Evolutionary conservation across 2,797 vertebrate species (phyloP), one percentile per base, ranked within the genome.

Genomic region (Phoxinus dragarum): DNA sequence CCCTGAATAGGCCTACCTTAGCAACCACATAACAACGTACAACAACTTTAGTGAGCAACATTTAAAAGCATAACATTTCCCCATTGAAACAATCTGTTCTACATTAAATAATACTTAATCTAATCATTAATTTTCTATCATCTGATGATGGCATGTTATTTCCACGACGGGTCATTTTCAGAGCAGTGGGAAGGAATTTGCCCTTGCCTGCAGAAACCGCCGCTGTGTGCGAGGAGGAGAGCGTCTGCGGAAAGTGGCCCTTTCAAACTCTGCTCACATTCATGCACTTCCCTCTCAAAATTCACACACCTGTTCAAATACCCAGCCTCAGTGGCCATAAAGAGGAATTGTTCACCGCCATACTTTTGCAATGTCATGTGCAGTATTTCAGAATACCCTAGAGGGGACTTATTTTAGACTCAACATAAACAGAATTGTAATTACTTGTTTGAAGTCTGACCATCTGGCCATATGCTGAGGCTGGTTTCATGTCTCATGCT

Each of bases 151-250:
- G 81, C 80, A 59, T 69, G 59, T 87, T 54, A 83, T 86, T 87
- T 93, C 89, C 84, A 88, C 88, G 84, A 92, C 89, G 90, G 82
- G 90, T 93, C 93, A 92, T 94, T 94, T 95, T 94, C 78, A 91
- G 76, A 89, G 91, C 89, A 17, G 66, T 27, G n/a, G 40, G 40
- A 87, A 92, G 90, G 91, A 92, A 93, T 93, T 86, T 93, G 89
- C 82, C 89, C 88, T 91, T 88, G 68, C 91, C 92, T 92, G 88
- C 90, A 81, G 88, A 93, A 93, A 86, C 90, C 89, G 90, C 90
- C 88, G 87, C 90, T 90, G 89, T 92, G 92, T 92, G 92, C 61
- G 14, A 34, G 27, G 6, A 34, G 14, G 27, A 66, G 14, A 93
- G 89, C 21, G 52, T 27, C 87, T 87, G 92, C 91, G 92, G 93